Base-by-base conservation (phyloP, 2,797 vertebrate species). In the Gymnothorax javanicus region DNA sequence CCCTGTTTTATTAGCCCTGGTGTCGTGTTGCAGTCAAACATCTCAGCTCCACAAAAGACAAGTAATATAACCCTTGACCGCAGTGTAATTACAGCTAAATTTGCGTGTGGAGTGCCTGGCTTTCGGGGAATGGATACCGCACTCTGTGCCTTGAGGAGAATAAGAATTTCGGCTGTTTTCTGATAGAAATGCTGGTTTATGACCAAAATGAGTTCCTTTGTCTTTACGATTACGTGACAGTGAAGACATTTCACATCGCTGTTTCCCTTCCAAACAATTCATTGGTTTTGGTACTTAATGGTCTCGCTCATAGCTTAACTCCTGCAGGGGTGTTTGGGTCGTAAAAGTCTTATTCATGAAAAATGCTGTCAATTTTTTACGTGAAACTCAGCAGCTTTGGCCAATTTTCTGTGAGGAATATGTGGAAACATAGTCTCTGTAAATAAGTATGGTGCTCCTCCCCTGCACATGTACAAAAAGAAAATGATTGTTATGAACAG, bases 31-130 rank as follows among this genome's bases (percentile, higher is more conserved):
- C 64, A 69, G 23, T 69, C 25, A 69, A 69, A 6, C 25, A 25
- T 69, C 64, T 69, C 64, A 23, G n/a, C 64, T 69, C 64, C 64
- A 69, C 64, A 69, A 69, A 69, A 69, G 64, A 69, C n/a, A 17
- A n/a, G 64, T 11, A 69, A 25, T n/a, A 69, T 8, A 69, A 69
- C 64, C 25, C 64, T n/a, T 69, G 11, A 69, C 23, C 64, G 23
- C 64, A n/a, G 5, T 69, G 64, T 69, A 69, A 69, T 69, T 69
- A 69, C 64, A 25, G 64, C 7, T 69, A n/a, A 69, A 25, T 9
- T n/a, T 69, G 64, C 64, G 5, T 69, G 64, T 25, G 7, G 64
- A 69, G 64, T 25, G 2, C 23, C 23, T 69, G 64, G 64, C 23
- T n/a, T 25, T 0, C 23, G 7, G 23, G 23, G 23, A 12, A 8